A percentile compares a stretch with the other conserved stretches of the same genome.
Conservation (phyloP, 1,140 invertebrate genomes). For the Neuroterus valhalla region DNA sequence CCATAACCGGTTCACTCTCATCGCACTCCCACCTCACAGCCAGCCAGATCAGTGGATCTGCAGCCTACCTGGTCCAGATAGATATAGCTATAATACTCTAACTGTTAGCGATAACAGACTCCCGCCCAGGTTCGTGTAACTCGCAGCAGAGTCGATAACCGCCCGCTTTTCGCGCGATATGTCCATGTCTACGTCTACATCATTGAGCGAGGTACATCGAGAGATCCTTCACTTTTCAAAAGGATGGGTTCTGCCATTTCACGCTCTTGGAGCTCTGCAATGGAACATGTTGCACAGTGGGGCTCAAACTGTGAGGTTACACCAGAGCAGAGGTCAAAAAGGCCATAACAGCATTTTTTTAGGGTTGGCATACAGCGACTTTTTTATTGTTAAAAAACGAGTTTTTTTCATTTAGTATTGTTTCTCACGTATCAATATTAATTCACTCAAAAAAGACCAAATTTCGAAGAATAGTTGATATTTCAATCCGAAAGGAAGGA, state of each 20-base stretch:
- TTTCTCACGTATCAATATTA: no score
- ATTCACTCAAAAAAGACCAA: no score
- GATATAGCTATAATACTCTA: conserved; percentile 43
- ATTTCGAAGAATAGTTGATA: no score
- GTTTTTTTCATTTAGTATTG: no score
- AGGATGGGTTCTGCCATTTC: background rate
- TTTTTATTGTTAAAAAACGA: no score
- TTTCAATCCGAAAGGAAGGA: no score
- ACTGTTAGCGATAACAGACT: conserved; percentile 55
- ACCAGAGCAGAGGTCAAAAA: no score
- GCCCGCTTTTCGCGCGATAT: conserved; percentile 49
- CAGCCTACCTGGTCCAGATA: conserved; percentile 62
- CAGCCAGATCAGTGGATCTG: conserved; percentile 49
- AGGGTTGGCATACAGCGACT: no score
- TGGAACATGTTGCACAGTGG: background rate
- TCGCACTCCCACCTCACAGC: conserved; percentile 57
- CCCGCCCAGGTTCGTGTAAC: conserved; percentile 48
- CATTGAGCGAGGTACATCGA: background rate
- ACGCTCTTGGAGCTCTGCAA: background rate
- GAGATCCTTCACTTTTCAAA: background rate
- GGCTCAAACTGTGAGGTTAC: background rate
- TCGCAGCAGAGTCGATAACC: conserved; percentile 43
- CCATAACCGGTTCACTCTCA: conserved; percentile 74
- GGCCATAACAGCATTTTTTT: no score
- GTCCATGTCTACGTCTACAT: background rate